Percentiles rank a stretch among this genome's conserved stretches.
phyloP scores from a whole-genome alignment of 2,113 vertebrate genomes.

The Garra rufa region DNA sequence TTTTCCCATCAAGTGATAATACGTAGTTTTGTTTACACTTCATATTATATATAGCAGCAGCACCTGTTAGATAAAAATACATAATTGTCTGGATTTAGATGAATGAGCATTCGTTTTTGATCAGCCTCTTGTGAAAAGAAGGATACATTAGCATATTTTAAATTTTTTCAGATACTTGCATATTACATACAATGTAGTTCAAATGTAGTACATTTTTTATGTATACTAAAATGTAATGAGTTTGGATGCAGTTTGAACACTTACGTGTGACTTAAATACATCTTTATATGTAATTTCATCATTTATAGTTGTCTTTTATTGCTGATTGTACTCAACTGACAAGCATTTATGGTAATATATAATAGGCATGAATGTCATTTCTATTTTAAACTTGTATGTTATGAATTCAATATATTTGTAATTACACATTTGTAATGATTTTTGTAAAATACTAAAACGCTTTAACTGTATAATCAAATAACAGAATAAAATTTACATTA shows the following conservation, averaged over 20 bases:
- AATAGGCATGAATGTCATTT: background rate
- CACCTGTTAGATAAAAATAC: background rate
- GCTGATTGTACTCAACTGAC: background rate
- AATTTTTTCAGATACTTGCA: too few species aligned
- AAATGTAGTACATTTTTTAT: background rate
- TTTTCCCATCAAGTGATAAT: background rate
- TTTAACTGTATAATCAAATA: background rate
- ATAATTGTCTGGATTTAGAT: background rate
- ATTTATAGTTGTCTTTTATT: too few species aligned
- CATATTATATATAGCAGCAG: background rate
- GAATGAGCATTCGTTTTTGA: background rate
- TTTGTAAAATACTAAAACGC: background rate
- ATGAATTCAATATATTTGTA: background rate
- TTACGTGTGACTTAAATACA: background rate
- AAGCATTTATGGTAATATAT: background rate
- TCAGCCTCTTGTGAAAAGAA: background rate
- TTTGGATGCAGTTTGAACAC: background rate
- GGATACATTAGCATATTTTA: background rate
- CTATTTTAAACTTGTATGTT: background rate
- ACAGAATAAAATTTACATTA: background rate
- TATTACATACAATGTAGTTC: too few species aligned
- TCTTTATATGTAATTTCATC: background rate
- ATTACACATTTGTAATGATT: background rate
- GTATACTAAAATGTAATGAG: background rate
- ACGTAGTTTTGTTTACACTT: background rate